phyloP scores from a whole-genome alignment of 1,140 invertebrate genomes.

The Penaeus indicus region DNA sequence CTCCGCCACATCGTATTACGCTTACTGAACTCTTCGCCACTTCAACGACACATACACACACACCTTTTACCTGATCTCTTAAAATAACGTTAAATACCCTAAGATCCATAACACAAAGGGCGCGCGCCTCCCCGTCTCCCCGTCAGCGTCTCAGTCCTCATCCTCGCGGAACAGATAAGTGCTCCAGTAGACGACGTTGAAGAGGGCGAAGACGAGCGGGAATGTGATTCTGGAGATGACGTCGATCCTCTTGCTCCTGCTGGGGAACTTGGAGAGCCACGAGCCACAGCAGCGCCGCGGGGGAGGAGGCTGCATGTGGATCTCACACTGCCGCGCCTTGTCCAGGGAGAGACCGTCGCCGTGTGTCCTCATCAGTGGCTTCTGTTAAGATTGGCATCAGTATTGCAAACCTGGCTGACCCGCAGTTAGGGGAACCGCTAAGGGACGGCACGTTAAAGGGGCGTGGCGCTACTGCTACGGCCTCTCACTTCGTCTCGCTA shows the following conservation, averaged over 20 bases:
- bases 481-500: no score
- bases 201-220: slow-evolving; percentile 92
- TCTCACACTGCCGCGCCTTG: slow-evolving; percentile 89
- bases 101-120: neutral
- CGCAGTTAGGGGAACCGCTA: neutral
- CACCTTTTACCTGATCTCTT: no score
- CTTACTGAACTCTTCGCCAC: no score
- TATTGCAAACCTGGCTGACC: neutral
- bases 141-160: slow-evolving; percentile 28
- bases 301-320: slow-evolving; percentile 71
- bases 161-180: slow-evolving; percentile 81
- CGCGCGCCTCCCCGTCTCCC: neutral
- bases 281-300: slow-evolving; percentile 81
- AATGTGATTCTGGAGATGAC: slow-evolving; percentile 95
- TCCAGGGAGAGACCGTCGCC: slow-evolving; percentile 77
- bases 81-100: neutral
- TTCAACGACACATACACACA: no score
- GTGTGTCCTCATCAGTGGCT: slow-evolving; percentile 86
- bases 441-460: neutral
- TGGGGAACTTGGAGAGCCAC: slow-evolving; percentile 94
- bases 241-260: slow-evolving; percentile 93
- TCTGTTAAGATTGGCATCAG: slow-evolving; percentile 76
- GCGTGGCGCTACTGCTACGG: no score
- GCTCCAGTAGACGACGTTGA: slow-evolving; percentile 96
- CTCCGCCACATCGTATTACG: no score